Base-by-base conservation (phyloP, 2,113 vertebrate genomes). In the Scophthalmus maximus region DNA sequence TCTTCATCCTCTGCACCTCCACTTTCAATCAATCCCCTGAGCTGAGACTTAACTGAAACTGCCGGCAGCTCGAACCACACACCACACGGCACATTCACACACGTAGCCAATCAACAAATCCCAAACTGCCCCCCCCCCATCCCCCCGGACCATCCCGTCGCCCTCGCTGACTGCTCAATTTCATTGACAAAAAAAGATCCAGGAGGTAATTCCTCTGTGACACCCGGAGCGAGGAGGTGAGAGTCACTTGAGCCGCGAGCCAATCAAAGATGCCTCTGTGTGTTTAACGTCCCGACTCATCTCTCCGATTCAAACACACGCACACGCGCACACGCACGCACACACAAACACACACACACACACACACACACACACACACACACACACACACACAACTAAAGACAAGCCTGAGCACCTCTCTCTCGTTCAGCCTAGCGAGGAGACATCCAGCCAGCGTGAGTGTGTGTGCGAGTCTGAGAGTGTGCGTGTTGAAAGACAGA, bases 391-490 rank as follows among this genome's bases (percentile, higher is more conserved):
- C 57, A 55, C 27, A 88, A 80, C 73, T 82, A 92, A 86, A 85
- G 78, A 85, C 78, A 91, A 93, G 85, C 81, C 81, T 72, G 80
- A 89, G 89, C 91, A 92, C 91, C 91, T 94, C 88, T 93, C 87
- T 93, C 88, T 90, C 76, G 84, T 90, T 87, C 88, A 91, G 90
- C 83, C 85, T 92, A 92, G 88, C 68, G 82, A 86, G 76, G 71
- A 87, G 75, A 84, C 88, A 92, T 91, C 90, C 90, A 89, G 83
- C 79, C 79, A 67, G 88, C 36, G 59, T 49, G 60, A 82, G 86
- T 75, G 83, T 81, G 83, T 78, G 83, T 55, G 30, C 30, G 75
- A 78, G 84, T 66, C 68, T 81, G 60, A 79, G 82, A 60, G 83
- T 58, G 64, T 40, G 79, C 65, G 79, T 61, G 77, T 60, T 20